These are phyloP conservation scores for Henicopernis longicauda DNA, from an alignment of 2,113 vertebrate genomes.

Conservation along the genomic window DNA sequence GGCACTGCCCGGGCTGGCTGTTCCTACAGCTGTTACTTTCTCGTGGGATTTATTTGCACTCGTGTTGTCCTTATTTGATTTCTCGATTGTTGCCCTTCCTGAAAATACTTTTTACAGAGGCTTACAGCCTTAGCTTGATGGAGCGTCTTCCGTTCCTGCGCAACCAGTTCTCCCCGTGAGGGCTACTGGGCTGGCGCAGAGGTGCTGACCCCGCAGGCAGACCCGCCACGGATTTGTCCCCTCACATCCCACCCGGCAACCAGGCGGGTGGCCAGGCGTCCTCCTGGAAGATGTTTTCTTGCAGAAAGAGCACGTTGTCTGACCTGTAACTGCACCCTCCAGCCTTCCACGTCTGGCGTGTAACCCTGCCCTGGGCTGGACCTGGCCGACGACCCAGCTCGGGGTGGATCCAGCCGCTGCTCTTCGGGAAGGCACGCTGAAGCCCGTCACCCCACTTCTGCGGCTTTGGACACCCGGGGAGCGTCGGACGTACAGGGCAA, in stretches of 20 bases:
- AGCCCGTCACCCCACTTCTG: rapidly evolving
- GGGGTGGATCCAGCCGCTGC: not conserved
- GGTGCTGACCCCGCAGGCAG: rapidly evolving
- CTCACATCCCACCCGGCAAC: not conserved
- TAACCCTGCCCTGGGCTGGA: not conserved
- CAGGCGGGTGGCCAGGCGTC: not conserved
- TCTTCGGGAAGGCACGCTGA: rapidly evolving
- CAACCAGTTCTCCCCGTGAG: not conserved
- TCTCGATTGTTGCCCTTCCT: not conserved
- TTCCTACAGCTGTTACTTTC: not conserved
- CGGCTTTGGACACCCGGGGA: not conserved
- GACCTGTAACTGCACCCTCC: rapidly evolving
- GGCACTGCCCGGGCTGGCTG: rapidly evolving
- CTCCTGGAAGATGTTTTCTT: not conserved
- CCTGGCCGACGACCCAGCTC: not conserved
- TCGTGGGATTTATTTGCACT: not conserved
- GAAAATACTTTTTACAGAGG: not conserved
- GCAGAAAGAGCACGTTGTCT: rapidly evolving
- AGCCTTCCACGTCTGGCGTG: rapidly evolving
- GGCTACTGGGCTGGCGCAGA: not conserved
- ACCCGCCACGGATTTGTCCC: not conserved
- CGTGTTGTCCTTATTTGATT: not conserved
- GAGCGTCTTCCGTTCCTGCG: rapidly evolving
- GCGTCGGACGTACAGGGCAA: not conserved
- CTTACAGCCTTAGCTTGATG: not conserved